Evolutionary conservation across 2,888 invertebrate species (phyloP).

Genomic region (Cephalotes varians): DNA sequence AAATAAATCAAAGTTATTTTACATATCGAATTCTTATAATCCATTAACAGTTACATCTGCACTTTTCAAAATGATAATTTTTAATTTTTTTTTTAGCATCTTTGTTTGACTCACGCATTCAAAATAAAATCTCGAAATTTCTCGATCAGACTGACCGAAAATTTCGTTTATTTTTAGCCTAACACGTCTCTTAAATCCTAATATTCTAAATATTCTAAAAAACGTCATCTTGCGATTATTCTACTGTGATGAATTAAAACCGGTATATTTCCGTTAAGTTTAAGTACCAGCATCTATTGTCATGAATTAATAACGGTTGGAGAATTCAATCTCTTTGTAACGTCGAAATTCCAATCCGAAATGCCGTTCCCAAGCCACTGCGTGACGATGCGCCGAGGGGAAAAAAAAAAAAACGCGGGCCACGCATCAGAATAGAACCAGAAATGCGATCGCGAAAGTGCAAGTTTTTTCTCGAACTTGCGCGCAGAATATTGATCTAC

Average conservation of each 20-base stretch:
- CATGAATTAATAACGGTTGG: not conserved
- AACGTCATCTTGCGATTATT: not conserved
- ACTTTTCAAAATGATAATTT: not conserved
- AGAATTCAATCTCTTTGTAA: not conserved
- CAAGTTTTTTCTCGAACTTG: constrained; percentile 47
- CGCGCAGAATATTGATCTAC: not conserved
- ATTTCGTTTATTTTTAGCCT: not conserved
- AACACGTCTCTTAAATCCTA: not conserved
- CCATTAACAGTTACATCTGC: not conserved
- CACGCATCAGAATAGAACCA: not conserved
- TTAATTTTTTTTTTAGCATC: not conserved
- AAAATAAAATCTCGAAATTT: not conserved
- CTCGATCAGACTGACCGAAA: not conserved
- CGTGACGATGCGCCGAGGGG: not conserved
- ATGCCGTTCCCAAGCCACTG: not conserved
- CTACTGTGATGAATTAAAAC: not conserved
- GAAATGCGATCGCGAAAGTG: not conserved
- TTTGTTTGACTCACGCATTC: not conserved
- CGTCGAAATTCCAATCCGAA: not conserved
- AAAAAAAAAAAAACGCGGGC: not conserved
- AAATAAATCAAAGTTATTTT: not conserved
- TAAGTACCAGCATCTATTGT: not conserved
- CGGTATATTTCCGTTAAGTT: not conserved
- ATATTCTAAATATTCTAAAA: too few species aligned
- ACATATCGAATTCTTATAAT: not conserved